Percentiles rank a stretch among this genome's conserved stretches.
Evolutionary conservation across 2,797 vertebrate genomes (phyloP).

Genomic region (Crax fasciolata): DNA sequence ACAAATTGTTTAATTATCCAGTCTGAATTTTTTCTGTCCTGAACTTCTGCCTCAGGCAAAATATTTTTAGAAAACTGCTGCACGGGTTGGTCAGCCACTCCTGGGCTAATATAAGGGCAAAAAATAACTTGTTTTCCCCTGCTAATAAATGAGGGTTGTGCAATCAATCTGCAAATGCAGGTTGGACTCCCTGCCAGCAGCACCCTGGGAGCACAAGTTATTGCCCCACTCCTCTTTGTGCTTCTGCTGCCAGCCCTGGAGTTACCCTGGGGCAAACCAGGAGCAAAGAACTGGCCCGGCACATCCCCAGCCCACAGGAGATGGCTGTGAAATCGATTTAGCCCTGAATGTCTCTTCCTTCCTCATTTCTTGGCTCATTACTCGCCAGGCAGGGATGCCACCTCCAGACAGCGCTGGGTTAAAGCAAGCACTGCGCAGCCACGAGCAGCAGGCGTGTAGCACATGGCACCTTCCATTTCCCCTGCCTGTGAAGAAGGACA

Average conservation of each 20-base stretch:
- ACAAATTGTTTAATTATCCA: conserved; percentile 20
- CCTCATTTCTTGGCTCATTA: neutral
- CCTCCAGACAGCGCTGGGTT: fast-evolving
- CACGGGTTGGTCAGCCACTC: neutral
- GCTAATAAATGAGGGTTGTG: fast-evolving
- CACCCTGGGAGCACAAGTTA: neutral
- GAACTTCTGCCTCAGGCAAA: neutral
- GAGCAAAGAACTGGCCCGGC: neutral
- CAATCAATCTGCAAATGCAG: neutral
- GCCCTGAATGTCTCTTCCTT: neutral
- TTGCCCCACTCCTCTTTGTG: neutral
- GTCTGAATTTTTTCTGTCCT: neutral
- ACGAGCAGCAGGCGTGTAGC: neutral
- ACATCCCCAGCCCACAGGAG: neutral
- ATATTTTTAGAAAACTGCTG: neutral
- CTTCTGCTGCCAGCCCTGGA: neutral
- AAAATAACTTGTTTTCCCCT: fast-evolving
- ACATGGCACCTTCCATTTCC: neutral
- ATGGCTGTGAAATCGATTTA: neutral
- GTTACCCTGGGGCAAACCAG: neutral
- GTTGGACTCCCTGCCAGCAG: no score
- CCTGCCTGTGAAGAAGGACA: neutral
- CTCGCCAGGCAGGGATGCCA: neutral
- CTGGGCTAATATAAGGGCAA: neutral
- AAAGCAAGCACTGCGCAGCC: neutral